phyloP scores from a whole-genome alignment of 2,113 vertebrate genomes.

The Psilopsiagon aurifrons region DNA sequence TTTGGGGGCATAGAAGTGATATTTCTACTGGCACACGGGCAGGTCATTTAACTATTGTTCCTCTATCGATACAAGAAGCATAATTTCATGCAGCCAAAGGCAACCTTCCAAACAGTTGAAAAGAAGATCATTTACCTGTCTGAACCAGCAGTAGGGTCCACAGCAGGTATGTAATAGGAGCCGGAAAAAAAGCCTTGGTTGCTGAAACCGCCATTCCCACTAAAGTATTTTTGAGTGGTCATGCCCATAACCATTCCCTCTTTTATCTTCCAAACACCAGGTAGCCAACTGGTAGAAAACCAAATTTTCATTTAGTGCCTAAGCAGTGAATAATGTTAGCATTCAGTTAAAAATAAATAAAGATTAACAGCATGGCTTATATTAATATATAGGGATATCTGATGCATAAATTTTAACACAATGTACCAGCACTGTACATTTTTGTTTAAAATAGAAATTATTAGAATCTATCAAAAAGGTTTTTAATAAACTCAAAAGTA shows the following conservation, averaged over 20 bases:
- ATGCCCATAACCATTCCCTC: not conserved
- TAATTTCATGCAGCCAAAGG: not conserved
- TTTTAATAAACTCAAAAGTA: constrained; percentile 27
- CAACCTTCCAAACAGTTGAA: not conserved
- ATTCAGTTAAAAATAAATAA: not conserved
- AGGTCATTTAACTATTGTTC: not conserved
- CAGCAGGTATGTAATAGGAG: rapidly evolving
- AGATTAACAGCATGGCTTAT: not conserved
- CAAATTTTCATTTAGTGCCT: not conserved
- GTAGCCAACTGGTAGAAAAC: not conserved
- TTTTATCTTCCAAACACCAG: not conserved
- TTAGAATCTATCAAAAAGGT: not conserved
- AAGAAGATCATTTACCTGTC: not conserved
- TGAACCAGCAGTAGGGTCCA: not conserved
- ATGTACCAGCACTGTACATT: not conserved
- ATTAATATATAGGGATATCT: not conserved
- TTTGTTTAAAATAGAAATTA: not conserved
- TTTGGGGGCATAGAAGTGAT: not conserved
- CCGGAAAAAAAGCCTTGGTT: not conserved
- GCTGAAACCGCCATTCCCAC: not conserved
- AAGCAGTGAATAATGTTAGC: not conserved
- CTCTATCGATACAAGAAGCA: not conserved
- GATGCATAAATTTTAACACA: not conserved
- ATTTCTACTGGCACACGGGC: not conserved
- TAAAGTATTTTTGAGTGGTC: not conserved